Evolutionary conservation across 92 coral and sea anemone species (phyloP).

Genomic region (Phymanthus crucifer): DNA sequence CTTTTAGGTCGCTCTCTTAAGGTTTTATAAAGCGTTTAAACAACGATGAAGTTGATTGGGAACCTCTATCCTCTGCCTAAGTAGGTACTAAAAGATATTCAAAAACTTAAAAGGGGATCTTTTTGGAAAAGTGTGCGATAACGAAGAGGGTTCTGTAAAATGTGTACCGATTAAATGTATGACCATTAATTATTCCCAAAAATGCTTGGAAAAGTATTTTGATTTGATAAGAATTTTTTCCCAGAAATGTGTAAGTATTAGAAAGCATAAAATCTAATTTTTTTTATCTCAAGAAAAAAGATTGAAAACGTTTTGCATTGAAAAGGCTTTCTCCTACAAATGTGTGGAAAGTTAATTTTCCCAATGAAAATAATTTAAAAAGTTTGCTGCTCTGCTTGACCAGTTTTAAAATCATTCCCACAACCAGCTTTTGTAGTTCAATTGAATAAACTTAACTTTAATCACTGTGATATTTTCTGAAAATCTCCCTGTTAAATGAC

Average conservation of each 20-base stretch:
- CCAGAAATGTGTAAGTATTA: neutral
- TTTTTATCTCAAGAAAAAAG: too few species aligned
- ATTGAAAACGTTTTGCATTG: too few species aligned
- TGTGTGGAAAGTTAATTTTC: too few species aligned
- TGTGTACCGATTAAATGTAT: neutral
- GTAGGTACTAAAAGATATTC: slow-evolving; percentile 21
- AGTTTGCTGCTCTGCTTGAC: too few species aligned
- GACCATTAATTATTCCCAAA: neutral
- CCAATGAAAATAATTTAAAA: too few species aligned
- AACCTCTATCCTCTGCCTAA: slow-evolving; percentile 13
- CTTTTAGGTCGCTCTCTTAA: slow-evolving; percentile 46
- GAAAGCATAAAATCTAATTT: too few species aligned
- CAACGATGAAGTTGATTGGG: slow-evolving; percentile 22
- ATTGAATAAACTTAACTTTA: neutral
- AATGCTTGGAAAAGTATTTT: neutral
- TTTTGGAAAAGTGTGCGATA: neutral
- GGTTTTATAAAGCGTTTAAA: slow-evolving; percentile 30
- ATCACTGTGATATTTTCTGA: neutral
- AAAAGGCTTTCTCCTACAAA: too few species aligned
- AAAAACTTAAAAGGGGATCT: slow-evolving; percentile 7
- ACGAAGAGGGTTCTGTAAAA: neutral
- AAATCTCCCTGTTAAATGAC: slow-evolving; percentile 1
- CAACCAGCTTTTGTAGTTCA: too few species aligned
- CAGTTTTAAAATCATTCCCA: too few species aligned
- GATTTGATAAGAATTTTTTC: slow-evolving; percentile 8